phyloP scores from a whole-genome alignment of 2,797 vertebrate species.

The Syngnathus rostellatus region DNA sequence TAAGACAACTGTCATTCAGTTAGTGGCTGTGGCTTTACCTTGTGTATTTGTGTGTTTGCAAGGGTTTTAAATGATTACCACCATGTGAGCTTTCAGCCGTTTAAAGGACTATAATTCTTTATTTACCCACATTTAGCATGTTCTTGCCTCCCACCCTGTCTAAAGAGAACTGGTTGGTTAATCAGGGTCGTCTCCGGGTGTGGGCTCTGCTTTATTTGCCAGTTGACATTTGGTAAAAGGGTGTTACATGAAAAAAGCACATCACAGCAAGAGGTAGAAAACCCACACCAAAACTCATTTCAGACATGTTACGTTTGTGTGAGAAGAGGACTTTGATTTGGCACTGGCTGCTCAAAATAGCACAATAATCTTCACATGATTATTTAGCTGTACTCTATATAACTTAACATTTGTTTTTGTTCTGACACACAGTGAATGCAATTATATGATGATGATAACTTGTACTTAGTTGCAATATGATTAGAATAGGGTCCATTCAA shows the following conservation, averaged over 20 bases:
- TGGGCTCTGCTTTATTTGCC: constrained; percentile 47
- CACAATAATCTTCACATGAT: constrained; percentile 22
- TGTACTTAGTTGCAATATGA: constrained; percentile 35
- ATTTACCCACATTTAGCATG: constrained; percentile 60
- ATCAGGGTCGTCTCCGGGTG: constrained; percentile 39
- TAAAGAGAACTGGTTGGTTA: constrained; percentile 37
- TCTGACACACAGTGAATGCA: constrained; percentile 35
- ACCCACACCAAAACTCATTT: constrained; percentile 47
- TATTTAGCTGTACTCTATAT: constrained; percentile 5
- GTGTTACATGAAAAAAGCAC: constrained; percentile 53
- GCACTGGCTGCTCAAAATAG: constrained; percentile 18
- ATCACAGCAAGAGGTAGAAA: constrained; percentile 56
- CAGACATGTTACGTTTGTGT: constrained; percentile 56
- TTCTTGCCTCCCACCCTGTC: constrained; percentile 29
- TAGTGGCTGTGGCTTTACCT: constrained; percentile 4
- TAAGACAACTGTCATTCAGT: constrained; percentile 30
- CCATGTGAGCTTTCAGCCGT: constrained; percentile 22
- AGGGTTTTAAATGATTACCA: constrained; percentile 22
- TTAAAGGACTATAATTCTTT: constrained; percentile 51
- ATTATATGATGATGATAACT: constrained; percentile 31
- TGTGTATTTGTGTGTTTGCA: constrained; percentile 22
- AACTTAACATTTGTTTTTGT: constrained; percentile 20
- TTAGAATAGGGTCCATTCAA: constrained; percentile 32
- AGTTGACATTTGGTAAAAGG: constrained; percentile 60
- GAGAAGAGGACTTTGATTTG: constrained; percentile 43